These are phyloP conservation scores for Sterrhoptilus dennistouni DNA, from an alignment of 2,113 vertebrate species.

Conservation along the genomic window DNA sequence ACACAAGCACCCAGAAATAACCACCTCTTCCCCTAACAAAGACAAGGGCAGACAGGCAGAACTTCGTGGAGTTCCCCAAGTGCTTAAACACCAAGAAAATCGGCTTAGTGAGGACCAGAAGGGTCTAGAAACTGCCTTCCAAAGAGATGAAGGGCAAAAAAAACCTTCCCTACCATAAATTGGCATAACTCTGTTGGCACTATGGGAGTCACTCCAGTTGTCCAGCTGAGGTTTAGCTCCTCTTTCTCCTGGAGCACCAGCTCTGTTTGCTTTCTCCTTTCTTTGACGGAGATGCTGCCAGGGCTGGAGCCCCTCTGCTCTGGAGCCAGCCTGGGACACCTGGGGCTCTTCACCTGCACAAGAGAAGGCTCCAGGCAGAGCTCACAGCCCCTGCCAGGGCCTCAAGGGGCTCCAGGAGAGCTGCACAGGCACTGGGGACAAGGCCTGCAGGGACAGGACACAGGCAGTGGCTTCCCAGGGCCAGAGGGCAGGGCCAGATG, in stretches of 20 bases:
- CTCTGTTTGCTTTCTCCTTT: not conserved
- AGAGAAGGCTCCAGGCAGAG: not conserved
- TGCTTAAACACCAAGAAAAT: not conserved
- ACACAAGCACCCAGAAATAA: not conserved
- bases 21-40: not conserved
- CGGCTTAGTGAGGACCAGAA: not conserved
- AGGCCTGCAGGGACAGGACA: too few species aligned
- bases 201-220: not conserved
- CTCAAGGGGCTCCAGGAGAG: not conserved
- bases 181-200: not conserved
- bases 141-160: not conserved
- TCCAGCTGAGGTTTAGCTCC: not conserved
- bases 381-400: not conserved
- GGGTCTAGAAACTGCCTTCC: not conserved
- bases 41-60: not conserved
- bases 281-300: not conserved
- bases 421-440: too few species aligned
- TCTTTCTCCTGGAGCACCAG: not conserved
- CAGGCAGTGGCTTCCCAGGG: too few species aligned
- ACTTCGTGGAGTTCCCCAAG: fast-evolving
- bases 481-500: too few species aligned
- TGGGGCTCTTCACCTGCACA: not conserved
- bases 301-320: not conserved
- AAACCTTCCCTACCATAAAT: not conserved
- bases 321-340: not conserved